A percentile compares a stretch with the other conserved stretches of the same genome.
These are phyloP conservation scores for human DNA, from an alignment of 2,113 vertebrate species.

Conservation along the genomic window DNA sequence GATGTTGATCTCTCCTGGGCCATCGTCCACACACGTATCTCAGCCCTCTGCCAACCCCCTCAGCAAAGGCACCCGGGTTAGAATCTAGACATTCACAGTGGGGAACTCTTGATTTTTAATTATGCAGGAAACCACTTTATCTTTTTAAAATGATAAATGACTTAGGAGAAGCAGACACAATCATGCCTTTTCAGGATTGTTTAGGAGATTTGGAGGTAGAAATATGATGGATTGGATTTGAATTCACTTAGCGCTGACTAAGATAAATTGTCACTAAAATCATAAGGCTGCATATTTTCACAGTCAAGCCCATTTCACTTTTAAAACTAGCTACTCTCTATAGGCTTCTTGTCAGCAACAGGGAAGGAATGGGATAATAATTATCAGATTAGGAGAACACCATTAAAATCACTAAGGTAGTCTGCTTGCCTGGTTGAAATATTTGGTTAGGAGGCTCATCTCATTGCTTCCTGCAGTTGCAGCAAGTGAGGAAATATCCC, in stretches of 20 bases:
- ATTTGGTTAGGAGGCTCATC: background rate
- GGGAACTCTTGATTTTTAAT: constrained; percentile 68
- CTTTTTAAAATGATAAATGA: constrained; percentile 65
- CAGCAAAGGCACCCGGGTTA: background rate
- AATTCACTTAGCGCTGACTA: constrained; percentile 67
- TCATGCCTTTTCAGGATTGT: constrained; percentile 42
- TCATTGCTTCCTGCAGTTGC: background rate
- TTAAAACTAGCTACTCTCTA: constrained; percentile 35
- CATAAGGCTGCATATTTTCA: constrained; percentile 50
- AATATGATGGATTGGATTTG: constrained; percentile 69
- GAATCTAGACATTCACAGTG: background rate
- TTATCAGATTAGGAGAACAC: constrained; percentile 34
- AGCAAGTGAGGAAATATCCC: background rate
- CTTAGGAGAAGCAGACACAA: constrained; percentile 62
- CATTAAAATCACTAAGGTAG: constrained; percentile 53
- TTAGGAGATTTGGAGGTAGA: constrained; percentile 66
- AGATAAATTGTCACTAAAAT: constrained; percentile 67
- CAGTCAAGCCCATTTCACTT: constrained; percentile 20
- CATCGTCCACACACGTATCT: background rate
- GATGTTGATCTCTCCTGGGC: constrained; percentile 13
- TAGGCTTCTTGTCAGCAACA: constrained; percentile 34
- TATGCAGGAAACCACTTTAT: constrained; percentile 50
- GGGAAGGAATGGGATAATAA: constrained; percentile 25
- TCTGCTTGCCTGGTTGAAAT: constrained; percentile 43
- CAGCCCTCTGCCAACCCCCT: background rate